Conservation (phyloP, 2,888 invertebrate genomes). For the Coleophora deauratella region DNA sequence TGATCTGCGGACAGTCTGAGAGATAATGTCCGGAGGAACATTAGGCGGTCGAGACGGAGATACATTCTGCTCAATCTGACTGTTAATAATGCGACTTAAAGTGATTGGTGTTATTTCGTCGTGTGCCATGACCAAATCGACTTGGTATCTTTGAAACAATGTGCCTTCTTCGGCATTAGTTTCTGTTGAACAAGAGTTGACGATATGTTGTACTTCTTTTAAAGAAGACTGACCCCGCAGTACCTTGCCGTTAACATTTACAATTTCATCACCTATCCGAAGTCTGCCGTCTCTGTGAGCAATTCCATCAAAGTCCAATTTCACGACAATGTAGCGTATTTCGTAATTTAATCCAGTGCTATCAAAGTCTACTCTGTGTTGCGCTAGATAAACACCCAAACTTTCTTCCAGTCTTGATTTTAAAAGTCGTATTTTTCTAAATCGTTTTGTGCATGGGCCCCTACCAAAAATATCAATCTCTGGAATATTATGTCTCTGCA, state of each 20-base stretch:
- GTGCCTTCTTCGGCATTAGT: constrained; percentile 47
- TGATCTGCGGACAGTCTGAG: constrained; percentile 60
- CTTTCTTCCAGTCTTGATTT: constrained; percentile 79
- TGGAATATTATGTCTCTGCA: constrained; percentile 34
- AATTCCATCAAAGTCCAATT: constrained; percentile 77
- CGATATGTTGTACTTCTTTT: constrained; percentile 77
- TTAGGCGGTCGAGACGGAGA: constrained; percentile 30
- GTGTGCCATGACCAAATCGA: constrained; percentile 77
- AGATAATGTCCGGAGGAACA: constrained; percentile 64
- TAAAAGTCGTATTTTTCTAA: constrained; percentile 77
- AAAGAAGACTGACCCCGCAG: constrained; percentile 81
- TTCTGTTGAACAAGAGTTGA: constrained; percentile 69
- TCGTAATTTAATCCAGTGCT: constrained; percentile 70
- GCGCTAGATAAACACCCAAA: constrained; percentile 81
- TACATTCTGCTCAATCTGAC: constrained; percentile 40
- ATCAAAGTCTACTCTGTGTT: constrained; percentile 74
- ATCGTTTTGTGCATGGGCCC: constrained; percentile 75
- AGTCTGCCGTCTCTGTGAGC: constrained; percentile 87
- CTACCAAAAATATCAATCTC: constrained; percentile 64
- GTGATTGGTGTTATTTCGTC: constrained; percentile 76
- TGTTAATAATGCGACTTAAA: constrained; percentile 58
- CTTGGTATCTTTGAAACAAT: constrained; percentile 62
- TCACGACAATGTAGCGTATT: constrained; percentile 76
- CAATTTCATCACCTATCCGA: constrained; percentile 89
- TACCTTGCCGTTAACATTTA: constrained; percentile 89